These are phyloP conservation scores for Limnodromus scolopaceus DNA, from an alignment of 2,797 vertebrate genomes.

Conservation along the genomic window DNA sequence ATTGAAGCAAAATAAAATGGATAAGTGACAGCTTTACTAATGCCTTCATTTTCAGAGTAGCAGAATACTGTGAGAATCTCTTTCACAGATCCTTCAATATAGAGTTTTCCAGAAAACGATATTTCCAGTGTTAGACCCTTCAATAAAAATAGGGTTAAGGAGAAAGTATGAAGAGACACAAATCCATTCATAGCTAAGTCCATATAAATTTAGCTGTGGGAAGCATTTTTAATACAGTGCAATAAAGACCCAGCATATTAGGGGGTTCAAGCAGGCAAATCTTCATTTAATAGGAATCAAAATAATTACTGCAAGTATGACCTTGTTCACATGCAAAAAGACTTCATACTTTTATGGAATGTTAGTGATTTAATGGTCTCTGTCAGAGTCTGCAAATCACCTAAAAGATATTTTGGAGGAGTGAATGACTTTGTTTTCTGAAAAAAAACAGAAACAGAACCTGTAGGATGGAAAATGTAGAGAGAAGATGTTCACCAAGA, in stretches of 20 bases:
- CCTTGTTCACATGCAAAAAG: neutral
- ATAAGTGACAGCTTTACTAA: neutral
- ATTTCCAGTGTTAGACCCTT: neutral
- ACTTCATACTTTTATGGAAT: neutral
- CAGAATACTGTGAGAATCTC: neutral
- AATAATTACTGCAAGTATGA: neutral
- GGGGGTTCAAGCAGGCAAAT: neutral
- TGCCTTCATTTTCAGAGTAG: neutral
- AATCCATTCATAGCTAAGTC: neutral
- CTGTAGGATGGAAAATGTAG: neutral
- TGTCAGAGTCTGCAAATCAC: neutral
- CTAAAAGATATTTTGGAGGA: neutral
- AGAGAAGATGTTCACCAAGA: neutral
- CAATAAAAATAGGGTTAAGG: neutral
- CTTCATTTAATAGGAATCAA: neutral
- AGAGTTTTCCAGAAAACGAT: neutral
- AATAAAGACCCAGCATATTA: neutral
- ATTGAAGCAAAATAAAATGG: neutral
- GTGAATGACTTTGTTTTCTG: neutral
- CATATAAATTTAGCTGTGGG: neutral
- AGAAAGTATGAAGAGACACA: neutral
- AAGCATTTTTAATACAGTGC: neutral
- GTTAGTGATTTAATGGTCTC: neutral
- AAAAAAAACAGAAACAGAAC: neutral
- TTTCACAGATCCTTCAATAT: neutral